Percentiles rank a stretch among this genome's conserved stretches.
These are phyloP conservation scores for Lithophane socia DNA, from an alignment of 2,888 invertebrate genomes.

Conservation along the genomic window DNA sequence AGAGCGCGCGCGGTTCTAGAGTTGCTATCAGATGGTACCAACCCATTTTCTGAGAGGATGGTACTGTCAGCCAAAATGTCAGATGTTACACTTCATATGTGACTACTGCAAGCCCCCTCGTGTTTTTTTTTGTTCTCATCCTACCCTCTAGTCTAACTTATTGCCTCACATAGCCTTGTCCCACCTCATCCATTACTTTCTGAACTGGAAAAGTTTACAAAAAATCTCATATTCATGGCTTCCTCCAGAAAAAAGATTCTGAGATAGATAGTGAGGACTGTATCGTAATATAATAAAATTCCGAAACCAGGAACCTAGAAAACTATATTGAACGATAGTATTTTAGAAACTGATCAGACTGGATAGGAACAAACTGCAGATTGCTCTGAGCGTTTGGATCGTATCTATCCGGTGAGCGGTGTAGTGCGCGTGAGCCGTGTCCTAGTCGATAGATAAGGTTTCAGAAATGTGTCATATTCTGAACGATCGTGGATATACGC, in stretches of 20 bases:
- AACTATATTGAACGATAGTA: slow-evolving; percentile 18
- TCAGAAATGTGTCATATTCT: slow-evolving; percentile 37
- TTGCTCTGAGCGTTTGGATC: slow-evolving; percentile 38
- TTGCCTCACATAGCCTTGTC: neutral
- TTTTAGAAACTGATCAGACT: slow-evolving; percentile 39
- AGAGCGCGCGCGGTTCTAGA: too few species aligned
- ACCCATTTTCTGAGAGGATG: too few species aligned
- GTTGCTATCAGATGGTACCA: too few species aligned
- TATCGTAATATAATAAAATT: slow-evolving; percentile 9
- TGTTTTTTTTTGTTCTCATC: too few species aligned
- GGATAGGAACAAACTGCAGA: slow-evolving; percentile 42
- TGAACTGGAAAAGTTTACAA: neutral
- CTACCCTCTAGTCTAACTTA: neutral
- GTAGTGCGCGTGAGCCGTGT: slow-evolving; percentile 25
- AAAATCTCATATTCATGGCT: too few species aligned
- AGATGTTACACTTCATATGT: too few species aligned
- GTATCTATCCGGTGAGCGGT: slow-evolving; percentile 18
- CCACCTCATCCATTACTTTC: neutral
- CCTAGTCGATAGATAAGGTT: slow-evolving; percentile 27
- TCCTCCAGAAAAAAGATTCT: neutral
- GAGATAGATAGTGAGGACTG: neutral
- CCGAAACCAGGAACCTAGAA: neutral
- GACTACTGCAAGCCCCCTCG: too few species aligned
- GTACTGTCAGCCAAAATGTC: too few species aligned
- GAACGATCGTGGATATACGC: slow-evolving; percentile 18